Evolutionary conservation across 2,113 vertebrate species (phyloP).

Genomic region (Ptyas mucosa): DNA sequence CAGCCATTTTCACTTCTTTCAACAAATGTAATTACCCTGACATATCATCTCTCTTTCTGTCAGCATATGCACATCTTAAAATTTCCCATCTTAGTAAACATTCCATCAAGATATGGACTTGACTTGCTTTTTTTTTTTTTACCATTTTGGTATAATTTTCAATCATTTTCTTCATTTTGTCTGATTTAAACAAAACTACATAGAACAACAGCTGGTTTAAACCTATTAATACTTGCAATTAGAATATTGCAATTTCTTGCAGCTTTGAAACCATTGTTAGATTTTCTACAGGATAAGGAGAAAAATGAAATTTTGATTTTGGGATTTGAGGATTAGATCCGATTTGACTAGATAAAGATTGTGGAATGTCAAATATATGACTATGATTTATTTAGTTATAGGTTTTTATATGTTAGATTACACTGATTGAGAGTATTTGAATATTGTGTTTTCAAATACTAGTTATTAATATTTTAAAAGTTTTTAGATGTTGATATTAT

Average conservation of each 20-base stretch:
- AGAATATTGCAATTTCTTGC: not conserved
- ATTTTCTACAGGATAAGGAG: no score
- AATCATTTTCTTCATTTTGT: not conserved
- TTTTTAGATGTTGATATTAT: not conserved
- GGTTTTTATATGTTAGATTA: not conserved
- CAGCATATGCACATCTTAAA: not conserved
- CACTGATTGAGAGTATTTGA: not conserved
- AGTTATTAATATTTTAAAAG: not conserved
- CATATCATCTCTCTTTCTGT: not conserved
- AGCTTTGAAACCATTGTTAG: no score
- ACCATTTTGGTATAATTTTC: not conserved
- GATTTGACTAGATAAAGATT: no score
- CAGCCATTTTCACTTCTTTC: not conserved
- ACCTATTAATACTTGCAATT: not conserved
- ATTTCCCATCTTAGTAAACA: not conserved
- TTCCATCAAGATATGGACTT: not conserved
- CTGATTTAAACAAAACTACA: not conserved
- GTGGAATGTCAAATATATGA: no score
- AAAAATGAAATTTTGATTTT: no score
- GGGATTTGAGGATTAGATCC: no score
- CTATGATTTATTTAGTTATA: not conserved
- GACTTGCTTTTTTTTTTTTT: not conserved
- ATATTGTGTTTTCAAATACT: not conserved
- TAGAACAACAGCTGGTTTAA: not conserved
- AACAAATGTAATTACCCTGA: not conserved